These are phyloP conservation scores for Pyrgus malvae DNA, from an alignment of 2,888 invertebrate species.

Conservation along the genomic window DNA sequence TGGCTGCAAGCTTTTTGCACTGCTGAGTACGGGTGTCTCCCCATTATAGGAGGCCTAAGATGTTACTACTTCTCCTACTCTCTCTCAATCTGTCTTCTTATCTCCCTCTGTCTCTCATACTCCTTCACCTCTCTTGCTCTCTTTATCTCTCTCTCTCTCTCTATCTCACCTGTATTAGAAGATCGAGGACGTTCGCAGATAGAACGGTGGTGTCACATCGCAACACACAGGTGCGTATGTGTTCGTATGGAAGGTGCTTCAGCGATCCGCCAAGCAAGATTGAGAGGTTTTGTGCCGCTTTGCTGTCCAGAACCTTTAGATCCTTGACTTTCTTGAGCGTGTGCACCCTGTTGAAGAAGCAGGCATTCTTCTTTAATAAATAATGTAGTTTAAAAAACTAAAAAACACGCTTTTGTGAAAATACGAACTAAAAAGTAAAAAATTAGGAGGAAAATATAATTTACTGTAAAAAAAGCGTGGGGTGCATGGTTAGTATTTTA, in stretches of 20 bases:
- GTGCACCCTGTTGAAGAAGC: conserved; percentile 68
- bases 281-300: conserved; percentile 95
- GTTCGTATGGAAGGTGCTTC: conserved; percentile 91
- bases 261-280: conserved; percentile 92
- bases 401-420: not conserved
- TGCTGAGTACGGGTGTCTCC: too few relatives aligned
- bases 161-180: conserved; percentile 87
- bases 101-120: not conserved
- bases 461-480: too few relatives aligned
- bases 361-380: too few relatives aligned
- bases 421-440: too few relatives aligned
- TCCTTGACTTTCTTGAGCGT: conserved; percentile 94
- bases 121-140: not conserved
- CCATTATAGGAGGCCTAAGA: too few relatives aligned
- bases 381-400: too few relatives aligned
- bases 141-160: too few relatives aligned
- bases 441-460: too few relatives aligned
- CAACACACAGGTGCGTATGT: conserved; percentile 91
- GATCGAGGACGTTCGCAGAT: conserved; percentile 92
- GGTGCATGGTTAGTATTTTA: too few relatives aligned
- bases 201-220: conserved; percentile 93
- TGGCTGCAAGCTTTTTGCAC: too few relatives aligned
- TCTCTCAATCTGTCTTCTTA: too few relatives aligned
- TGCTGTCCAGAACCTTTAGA: conserved; percentile 94
- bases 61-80: too few relatives aligned